Percentiles rank a stretch among this genome's conserved stretches.
Evolutionary conservation across 2,888 invertebrate species (phyloP).

Genomic region (Tetranychus piercei): DNA sequence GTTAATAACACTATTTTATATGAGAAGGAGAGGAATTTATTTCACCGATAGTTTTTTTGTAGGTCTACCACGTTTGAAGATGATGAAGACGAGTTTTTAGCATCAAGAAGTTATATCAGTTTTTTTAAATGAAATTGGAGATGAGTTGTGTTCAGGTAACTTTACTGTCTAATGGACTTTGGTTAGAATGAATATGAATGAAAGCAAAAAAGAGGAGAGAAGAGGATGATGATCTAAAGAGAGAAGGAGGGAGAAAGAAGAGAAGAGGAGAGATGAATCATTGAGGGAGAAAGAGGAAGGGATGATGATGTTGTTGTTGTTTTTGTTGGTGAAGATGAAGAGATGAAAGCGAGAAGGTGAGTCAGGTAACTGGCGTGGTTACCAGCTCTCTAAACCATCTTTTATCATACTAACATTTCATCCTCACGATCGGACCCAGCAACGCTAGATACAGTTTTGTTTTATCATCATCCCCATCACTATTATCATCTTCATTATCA

Average conservation of each 20-base stretch:
- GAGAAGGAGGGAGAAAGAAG: background rate
- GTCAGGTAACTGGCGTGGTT: background rate
- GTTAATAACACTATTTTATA: background rate
- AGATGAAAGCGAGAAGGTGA: conserved; percentile 1
- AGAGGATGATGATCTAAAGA: background rate
- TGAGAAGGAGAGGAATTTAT: background rate
- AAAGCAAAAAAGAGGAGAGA: background rate
- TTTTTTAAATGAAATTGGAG: background rate
- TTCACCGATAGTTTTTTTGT: background rate
- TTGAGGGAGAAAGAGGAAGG: background rate
- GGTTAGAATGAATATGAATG: background rate
- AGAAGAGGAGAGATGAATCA: background rate
- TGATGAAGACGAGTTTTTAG: too few species aligned
- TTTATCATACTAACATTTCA: background rate
- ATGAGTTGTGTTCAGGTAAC: background rate
- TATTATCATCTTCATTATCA: background rate
- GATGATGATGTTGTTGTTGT: background rate
- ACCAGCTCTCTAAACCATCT: background rate
- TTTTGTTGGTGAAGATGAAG: background rate
- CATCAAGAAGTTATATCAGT: too few species aligned
- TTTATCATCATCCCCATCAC: background rate
- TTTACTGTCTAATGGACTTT: background rate
- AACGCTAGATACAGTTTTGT: background rate
- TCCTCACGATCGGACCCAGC: background rate
- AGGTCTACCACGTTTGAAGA: background rate